Evolutionary conservation across 2,113 vertebrate genomes (phyloP).

Genomic region (Hymenochirus boettgeri): DNA sequence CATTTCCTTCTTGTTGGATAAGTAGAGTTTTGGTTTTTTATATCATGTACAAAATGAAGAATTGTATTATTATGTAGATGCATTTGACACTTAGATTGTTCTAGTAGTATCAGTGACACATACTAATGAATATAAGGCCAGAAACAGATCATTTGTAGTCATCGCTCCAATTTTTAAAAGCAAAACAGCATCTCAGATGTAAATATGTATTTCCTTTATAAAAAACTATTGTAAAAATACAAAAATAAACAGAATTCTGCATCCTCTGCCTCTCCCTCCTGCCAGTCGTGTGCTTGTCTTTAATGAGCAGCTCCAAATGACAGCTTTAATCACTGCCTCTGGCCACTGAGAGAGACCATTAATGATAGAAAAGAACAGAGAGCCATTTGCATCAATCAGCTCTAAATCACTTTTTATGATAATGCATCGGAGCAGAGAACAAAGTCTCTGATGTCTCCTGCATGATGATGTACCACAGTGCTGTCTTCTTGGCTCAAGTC

Average conservation of each 20-base stretch:
- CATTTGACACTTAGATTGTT: no score
- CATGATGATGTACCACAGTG: slow-evolving; percentile 79
- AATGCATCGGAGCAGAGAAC: slow-evolving; percentile 90
- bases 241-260: slow-evolving; percentile 40
- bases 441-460: slow-evolving; percentile 85
- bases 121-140: no score
- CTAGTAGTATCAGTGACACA: no score
- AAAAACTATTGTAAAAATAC: slow-evolving; percentile 13
- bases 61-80: no score
- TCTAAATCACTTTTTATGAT: slow-evolving; percentile 99
- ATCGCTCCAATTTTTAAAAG: no score
- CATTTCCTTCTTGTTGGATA: no score
- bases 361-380: slow-evolving; percentile 98
- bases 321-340: slow-evolving; percentile 99
- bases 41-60: no score
- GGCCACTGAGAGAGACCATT: slow-evolving; percentile 93
- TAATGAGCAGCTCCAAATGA: slow-evolving; percentile 98
- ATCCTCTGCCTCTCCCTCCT: slow-evolving; percentile 63
- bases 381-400: slow-evolving; percentile 98
- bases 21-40: no score
- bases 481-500: slow-evolving; percentile 71
- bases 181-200: no score
- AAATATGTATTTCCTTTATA: slow-evolving; percentile 26
- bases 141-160: no score
- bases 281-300: slow-evolving; percentile 76